Percentiles rank a stretch among this genome's conserved stretches.
Evolutionary conservation across 2,797 vertebrate genomes (phyloP).

Genomic region (Pseudocheirus occidentalis): DNA sequence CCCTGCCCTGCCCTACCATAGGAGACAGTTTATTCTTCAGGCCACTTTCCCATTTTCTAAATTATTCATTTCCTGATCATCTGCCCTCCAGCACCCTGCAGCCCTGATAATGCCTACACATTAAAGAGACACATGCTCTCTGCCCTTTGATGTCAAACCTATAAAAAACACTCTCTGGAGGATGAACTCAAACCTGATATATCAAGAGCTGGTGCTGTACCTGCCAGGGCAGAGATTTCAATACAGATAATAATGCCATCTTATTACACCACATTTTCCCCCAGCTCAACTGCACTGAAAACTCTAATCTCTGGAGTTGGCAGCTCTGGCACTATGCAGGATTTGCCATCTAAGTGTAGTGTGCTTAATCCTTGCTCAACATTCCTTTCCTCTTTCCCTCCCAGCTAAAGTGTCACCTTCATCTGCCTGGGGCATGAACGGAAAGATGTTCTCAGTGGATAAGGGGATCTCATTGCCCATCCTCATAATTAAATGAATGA

Average conservation of each 20-base stretch:
- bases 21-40: constrained; percentile 70
- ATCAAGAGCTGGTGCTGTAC: constrained; percentile 55
- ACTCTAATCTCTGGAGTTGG: not conserved
- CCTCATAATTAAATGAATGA: not conserved
- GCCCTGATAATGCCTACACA: constrained; percentile 72
- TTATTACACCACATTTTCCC: fast-evolving
- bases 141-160: constrained; percentile 80
- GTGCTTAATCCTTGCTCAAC: not conserved
- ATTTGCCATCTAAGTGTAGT: not conserved
- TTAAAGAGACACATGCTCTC: constrained; percentile 71
- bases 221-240: not conserved
- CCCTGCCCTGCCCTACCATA: not conserved
- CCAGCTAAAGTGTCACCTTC: not conserved
- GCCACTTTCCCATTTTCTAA: constrained; percentile 64
- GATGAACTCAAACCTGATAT: constrained; percentile 79
- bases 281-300: fast-evolving
- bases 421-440: not conserved
- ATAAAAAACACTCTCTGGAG: constrained; percentile 72
- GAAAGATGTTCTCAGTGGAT: not conserved
- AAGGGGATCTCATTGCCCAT: not conserved
- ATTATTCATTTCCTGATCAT: constrained; percentile 79
- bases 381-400: not conserved
- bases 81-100: constrained; percentile 72
- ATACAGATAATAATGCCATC: not conserved
- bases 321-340: not conserved